These are phyloP conservation scores for Myrmecobius fasciatus DNA, from an alignment of 2,113 vertebrate species.

Conservation along the genomic window DNA sequence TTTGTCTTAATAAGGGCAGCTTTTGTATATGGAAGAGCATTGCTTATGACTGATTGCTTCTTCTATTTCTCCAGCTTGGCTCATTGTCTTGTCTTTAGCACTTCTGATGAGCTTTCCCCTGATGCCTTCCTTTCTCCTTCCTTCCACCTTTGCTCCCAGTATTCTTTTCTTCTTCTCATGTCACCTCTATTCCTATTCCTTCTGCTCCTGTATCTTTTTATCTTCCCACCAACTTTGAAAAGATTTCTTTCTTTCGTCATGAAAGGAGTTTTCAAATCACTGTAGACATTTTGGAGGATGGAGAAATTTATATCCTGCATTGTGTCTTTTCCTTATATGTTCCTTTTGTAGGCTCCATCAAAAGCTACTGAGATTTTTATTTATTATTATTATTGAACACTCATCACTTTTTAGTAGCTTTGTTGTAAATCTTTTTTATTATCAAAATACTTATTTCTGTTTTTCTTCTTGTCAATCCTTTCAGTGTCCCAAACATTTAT, in stretches of 20 bases:
- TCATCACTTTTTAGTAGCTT: slow-evolving; percentile 23
- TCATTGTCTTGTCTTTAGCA: background rate
- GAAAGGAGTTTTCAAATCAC: slow-evolving; percentile 45
- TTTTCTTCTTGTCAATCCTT: background rate
- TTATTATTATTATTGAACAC: slow-evolving; percentile 14
- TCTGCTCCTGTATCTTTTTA: slow-evolving; percentile 58
- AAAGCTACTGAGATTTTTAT: background rate
- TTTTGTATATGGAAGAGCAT: slow-evolving; percentile 29
- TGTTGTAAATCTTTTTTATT: slow-evolving; percentile 40
- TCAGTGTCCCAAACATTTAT: background rate
- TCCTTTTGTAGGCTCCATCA: background rate
- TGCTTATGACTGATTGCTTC: background rate
- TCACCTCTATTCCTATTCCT: background rate
- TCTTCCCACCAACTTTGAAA: slow-evolving; percentile 55
- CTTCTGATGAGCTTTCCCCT: background rate
- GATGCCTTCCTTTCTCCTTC: background rate
- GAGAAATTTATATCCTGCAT: slow-evolving; percentile 19
- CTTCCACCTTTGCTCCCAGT: slow-evolving; percentile 18
- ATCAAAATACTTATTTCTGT: slow-evolving; percentile 30
- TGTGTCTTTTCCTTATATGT: background rate
- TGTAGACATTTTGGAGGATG: slow-evolving; percentile 8
- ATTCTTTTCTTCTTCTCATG: slow-evolving; percentile 51
- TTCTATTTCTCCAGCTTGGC: background rate
- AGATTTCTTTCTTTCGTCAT: slow-evolving; percentile 57
- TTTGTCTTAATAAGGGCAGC: slow-evolving; percentile 52